Evolutionary conservation across 1,140 invertebrate genomes (phyloP), one percentile per base, ranked within the genome.

Genomic region (Drosophila orosa): DNA sequence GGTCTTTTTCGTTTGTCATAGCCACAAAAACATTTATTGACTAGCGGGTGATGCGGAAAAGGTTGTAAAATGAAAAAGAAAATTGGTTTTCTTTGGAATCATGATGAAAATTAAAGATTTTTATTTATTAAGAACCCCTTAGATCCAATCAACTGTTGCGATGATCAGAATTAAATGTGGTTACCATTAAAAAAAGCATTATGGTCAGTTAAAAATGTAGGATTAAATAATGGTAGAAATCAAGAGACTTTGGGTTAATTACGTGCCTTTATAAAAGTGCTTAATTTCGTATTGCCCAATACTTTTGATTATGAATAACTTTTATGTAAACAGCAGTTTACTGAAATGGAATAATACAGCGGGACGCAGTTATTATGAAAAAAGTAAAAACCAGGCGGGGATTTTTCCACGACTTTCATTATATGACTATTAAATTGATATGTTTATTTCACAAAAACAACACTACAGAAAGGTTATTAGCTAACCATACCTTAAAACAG

Each of bases 1-100:
- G 54, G 54, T 15, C 15, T 60, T 59, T 62, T 40, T 59, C 19
- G 19, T 60, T 24, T 59, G 60, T 29, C 56, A 59, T 24, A 15
- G 10, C 13, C 8, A 54, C 13, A 35, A 15, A 54, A 54, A 54
- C 31, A 54, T 54, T 54, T 54, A 22, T 54, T 35, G 50, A 22
- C 50, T 54, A 35, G 50, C 50, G 31, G 50, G 31, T 24, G 50
- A 54, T 54, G 31, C 29, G 31, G 50, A 35, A 22, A 54, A 22
- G 19, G 19, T 24, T 22, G 29, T 52, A 35, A 52, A 52, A 52
- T 29, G 5, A 8, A 57, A 7, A 2, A 6, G 57, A 35, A 33
- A 35, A 57, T 27, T 57, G 12, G 1, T 25, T 19, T 54, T 45
- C 24, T 29, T 10, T 5, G 27, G 4, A 33, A 59, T 27, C 1